Conservation (phyloP, 2,113 vertebrate species). For the Sylvia atricapilla region DNA sequence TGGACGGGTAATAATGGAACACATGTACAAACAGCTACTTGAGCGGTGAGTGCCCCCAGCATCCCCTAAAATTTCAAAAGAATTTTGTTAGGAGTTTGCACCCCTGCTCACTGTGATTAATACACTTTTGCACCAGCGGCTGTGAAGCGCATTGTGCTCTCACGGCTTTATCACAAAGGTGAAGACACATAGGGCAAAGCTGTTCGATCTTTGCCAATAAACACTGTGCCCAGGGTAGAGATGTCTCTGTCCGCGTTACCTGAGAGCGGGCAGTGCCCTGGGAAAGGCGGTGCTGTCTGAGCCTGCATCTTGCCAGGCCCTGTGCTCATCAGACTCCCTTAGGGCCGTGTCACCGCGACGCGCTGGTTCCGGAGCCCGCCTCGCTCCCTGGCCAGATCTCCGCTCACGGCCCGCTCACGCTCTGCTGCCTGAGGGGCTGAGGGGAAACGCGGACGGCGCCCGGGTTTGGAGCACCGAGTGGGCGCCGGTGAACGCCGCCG, state of each 20-base stretch:
- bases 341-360: fast-evolving
- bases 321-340: fast-evolving
- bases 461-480: fast-evolving
- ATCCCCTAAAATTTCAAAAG: background rate
- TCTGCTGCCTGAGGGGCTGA: fast-evolving
- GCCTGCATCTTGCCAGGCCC: background rate
- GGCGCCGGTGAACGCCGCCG: fast-evolving
- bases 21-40: background rate
- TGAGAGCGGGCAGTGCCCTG: background rate
- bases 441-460: fast-evolving
- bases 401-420: fast-evolving
- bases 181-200: background rate
- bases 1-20: background rate
- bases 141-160: background rate
- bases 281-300: background rate
- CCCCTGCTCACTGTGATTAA: background rate
- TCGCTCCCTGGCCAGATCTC: background rate
- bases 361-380: fast-evolving
- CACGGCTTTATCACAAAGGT: background rate
- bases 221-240: background rate
- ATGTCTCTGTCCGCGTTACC: background rate
- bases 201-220: background rate
- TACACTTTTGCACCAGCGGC: background rate
- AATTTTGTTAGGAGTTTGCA: background rate
- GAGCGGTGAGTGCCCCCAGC: background rate